A percentile compares a stretch with the other conserved stretches of the same genome.
phyloP scores from a whole-genome alignment of 1,140 invertebrate species.

The Oscheius sp. region DNA sequence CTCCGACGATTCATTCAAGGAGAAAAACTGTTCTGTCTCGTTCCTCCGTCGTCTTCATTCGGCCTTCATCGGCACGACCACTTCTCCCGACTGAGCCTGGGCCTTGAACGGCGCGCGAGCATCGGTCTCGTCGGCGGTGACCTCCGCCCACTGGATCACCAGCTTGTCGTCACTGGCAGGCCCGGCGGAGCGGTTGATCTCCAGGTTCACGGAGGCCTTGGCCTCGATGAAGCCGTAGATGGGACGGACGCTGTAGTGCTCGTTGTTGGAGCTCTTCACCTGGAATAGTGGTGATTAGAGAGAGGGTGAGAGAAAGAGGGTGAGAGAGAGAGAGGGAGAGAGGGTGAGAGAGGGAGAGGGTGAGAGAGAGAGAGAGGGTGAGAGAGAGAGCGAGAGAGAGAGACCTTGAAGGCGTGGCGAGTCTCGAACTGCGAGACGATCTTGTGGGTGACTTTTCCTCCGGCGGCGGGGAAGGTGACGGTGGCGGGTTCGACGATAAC shows the following conservation, averaged over 20 bases:
- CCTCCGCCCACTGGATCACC: constrained; percentile 52
- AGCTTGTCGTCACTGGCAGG: constrained; percentile 52
- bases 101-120: constrained; percentile 48
- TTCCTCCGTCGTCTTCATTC: no score
- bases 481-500: constrained; percentile 42
- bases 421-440: constrained; percentile 39
- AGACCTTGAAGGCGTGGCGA: constrained; percentile 46
- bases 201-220: constrained; percentile 37
- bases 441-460: constrained; percentile 34
- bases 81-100: constrained; percentile 45
- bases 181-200: constrained; percentile 44
- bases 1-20: no score
- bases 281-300: no score
- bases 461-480: constrained; percentile 30
- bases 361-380: no score
- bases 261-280: constrained; percentile 49
- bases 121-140: constrained; percentile 47
- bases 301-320: no score
- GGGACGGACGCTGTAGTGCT: constrained; percentile 48
- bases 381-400: no score
- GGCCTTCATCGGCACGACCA: constrained; percentile 42
- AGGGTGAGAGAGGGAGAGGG: no score
- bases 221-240: constrained; percentile 48
- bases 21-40: no score
- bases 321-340: no score